Conservation (phyloP, 2,888 invertebrate species). For the Megamerina dolium region DNA sequence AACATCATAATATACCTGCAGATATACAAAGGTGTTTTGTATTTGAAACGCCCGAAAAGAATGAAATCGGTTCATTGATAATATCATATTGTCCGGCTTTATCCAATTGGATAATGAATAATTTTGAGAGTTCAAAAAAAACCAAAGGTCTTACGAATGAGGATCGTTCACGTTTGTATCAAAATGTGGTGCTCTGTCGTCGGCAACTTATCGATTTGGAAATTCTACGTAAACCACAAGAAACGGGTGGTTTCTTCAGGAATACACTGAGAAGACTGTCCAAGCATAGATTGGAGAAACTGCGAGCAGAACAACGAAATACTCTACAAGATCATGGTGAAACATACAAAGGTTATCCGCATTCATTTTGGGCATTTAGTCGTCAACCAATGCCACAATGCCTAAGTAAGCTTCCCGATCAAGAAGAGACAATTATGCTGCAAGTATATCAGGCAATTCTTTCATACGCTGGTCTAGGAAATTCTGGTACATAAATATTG, state of each 20-base stretch:
- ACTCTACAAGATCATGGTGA: conserved; percentile 67
- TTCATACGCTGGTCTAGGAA: conserved; percentile 79
- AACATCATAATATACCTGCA: conserved; percentile 25
- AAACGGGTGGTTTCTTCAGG: conserved; percentile 77
- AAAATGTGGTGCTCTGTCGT: conserved; percentile 78
- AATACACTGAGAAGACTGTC: conserved; percentile 83
- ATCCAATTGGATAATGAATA: conserved; percentile 76
- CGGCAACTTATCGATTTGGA: conserved; percentile 78
- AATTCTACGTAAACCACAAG: conserved; percentile 74
- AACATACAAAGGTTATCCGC: conserved; percentile 79
- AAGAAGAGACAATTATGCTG: conserved; percentile 78
- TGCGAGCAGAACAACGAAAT: conserved; percentile 61
- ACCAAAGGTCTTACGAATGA: conserved; percentile 74
- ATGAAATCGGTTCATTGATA: conserved; percentile 87
- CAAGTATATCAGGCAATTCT: conserved; percentile 85
- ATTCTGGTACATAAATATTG: conserved; percentile 52
- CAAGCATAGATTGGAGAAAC: conserved; percentile 75
- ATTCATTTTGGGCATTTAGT: conserved; percentile 87
- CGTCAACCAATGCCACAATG: conserved; percentile 74
- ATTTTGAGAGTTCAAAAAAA: conserved; percentile 58
- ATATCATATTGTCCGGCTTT: conserved; percentile 84
- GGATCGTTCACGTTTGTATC: conserved; percentile 80
- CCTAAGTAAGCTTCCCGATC: conserved; percentile 76
- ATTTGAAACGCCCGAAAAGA: conserved; percentile 83
- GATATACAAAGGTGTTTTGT: conserved; percentile 77